Conservation (phyloP, 2,888 invertebrate species). For the Geophilus truncorum region DNA sequence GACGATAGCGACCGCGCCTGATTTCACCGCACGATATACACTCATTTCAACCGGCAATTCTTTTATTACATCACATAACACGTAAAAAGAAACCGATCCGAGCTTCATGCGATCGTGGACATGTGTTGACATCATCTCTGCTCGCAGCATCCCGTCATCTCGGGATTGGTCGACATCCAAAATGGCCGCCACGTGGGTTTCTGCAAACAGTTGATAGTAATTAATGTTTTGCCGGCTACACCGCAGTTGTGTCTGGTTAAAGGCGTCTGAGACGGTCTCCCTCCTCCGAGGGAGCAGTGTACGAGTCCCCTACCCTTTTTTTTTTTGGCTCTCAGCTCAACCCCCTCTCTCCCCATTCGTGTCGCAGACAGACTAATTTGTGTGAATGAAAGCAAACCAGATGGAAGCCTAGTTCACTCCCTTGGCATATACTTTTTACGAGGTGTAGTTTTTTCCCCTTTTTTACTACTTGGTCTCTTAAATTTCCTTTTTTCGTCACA, state of each 20-base stretch:
- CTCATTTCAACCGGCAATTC: not conserved
- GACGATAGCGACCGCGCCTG: conserved; percentile 25
- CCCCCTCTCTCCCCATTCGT: conserved; percentile 4
- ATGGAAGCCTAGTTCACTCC: conserved; percentile 20
- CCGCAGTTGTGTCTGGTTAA: not conserved
- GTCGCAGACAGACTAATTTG: conserved; percentile 20
- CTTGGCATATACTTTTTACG: not conserved
- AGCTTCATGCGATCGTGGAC: not conserved
- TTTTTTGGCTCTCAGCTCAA: not conserved
- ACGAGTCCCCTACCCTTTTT: conserved; percentile 18
- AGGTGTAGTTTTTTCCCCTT: not conserved
- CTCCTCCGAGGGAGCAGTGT: conserved; percentile 12
- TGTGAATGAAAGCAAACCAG: conserved; percentile 20
- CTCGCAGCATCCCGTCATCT: not conserved
- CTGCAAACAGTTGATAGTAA: not conserved
- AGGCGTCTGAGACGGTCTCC: not conserved
- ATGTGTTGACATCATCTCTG: not conserved
- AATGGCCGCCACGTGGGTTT: not conserved
- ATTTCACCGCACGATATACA: conserved; percentile 1
- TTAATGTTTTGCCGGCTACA: not conserved
- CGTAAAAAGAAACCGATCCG: not conserved
- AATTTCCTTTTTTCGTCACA: not conserved
- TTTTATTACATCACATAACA: not conserved
- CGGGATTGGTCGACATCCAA: not conserved
- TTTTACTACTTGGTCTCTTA: too few species aligned